phyloP scores from a whole-genome alignment of 2,113 vertebrate species.

The Megaceryle torquata region DNA sequence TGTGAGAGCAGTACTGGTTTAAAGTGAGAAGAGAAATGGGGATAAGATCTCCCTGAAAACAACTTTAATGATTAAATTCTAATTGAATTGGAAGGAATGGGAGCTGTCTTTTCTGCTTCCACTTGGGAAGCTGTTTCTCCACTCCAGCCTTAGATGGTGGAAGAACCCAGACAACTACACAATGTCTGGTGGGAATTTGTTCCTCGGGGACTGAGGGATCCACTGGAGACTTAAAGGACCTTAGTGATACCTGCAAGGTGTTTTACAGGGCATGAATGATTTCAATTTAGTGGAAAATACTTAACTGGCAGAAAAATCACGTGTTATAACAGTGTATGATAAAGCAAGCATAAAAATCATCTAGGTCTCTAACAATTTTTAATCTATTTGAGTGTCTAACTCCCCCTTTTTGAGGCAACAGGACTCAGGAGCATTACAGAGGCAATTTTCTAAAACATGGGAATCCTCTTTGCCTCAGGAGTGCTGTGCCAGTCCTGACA shows the following conservation, averaged over 20 bases:
- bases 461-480: background rate
- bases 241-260: background rate
- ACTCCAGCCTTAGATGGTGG: background rate
- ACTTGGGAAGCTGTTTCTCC: background rate
- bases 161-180: background rate
- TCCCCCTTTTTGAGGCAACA: background rate
- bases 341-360: background rate
- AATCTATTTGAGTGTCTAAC: background rate
- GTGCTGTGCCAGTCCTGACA: background rate
- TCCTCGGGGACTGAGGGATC: background rate
- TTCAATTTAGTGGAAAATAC: background rate
- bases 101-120: background rate
- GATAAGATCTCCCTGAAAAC: background rate
- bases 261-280: background rate
- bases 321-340: background rate
- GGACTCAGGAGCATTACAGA: background rate
- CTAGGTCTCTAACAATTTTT: background rate
- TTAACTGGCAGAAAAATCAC: background rate
- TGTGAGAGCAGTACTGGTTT: background rate
- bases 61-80: background rate
- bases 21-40: background rate
- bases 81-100: background rate
- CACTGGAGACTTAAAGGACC: background rate
- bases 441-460: background rate
- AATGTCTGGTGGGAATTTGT: background rate